These are phyloP conservation scores for Passer domesticus DNA, from an alignment of 2,113 vertebrate genomes.

Conservation along the genomic window DNA sequence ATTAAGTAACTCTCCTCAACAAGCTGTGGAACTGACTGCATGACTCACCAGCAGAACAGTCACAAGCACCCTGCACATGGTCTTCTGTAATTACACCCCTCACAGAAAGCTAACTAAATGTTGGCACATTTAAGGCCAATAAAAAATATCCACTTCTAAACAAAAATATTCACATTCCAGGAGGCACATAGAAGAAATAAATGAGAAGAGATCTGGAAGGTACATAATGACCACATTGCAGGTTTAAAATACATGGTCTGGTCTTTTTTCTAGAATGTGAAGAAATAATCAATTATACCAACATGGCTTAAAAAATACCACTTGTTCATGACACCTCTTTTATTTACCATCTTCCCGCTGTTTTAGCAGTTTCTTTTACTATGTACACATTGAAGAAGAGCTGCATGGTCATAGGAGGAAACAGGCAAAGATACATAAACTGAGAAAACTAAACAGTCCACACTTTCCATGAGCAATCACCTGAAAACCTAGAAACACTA, in stretches of 20 bases:
- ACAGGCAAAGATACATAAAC: background rate
- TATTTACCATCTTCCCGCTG: background rate
- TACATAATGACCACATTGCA: background rate
- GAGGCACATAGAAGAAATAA: background rate
- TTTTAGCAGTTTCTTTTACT: background rate
- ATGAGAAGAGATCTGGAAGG: background rate
- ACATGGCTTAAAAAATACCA: background rate
- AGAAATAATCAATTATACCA: background rate
- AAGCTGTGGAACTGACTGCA: background rate
- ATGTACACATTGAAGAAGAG: background rate
- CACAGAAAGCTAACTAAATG: background rate
- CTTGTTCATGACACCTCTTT: background rate
- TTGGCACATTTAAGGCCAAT: background rate
- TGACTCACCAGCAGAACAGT: background rate
- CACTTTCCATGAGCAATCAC: background rate
- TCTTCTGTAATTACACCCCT: constrained; percentile 12
- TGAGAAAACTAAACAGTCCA: background rate
- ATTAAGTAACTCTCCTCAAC: background rate
- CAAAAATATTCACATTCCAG: background rate
- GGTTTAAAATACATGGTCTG: background rate
- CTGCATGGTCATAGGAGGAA: background rate
- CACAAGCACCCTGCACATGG: constrained; percentile 13
- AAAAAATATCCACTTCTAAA: background rate
- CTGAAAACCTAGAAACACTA: background rate
- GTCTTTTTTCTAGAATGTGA: background rate